Percentiles rank a stretch among this genome's conserved stretches.
Conservation (phyloP, 2,113 vertebrate genomes). For the Limnothrissa miodon region DNA sequence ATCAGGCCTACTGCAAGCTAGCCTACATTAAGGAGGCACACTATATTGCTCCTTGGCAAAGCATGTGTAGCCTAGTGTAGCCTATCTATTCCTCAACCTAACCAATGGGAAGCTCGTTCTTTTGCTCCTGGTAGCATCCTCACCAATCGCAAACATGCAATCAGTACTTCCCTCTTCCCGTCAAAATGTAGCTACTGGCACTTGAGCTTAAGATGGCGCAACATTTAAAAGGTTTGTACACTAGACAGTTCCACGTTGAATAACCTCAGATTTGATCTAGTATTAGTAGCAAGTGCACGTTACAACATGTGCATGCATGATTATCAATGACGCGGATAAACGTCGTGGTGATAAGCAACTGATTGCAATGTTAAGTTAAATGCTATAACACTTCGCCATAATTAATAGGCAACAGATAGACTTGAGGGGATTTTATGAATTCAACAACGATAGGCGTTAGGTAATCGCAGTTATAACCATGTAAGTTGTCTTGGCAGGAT, state of each 20-base stretch:
- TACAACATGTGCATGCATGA: background rate
- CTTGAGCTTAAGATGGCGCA: constrained; percentile 68
- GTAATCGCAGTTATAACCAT: background rate
- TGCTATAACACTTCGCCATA: background rate
- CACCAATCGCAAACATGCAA: constrained; percentile 53
- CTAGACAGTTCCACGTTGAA: background rate
- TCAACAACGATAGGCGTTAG: no score
- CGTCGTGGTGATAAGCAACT: background rate
- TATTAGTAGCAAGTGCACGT: background rate
- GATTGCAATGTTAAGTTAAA: background rate
- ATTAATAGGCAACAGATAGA: no score
- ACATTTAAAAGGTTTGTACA: constrained; percentile 67
- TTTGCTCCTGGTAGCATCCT: constrained; percentile 15
- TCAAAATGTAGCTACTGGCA: constrained; percentile 45
- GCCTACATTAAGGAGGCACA: background rate
- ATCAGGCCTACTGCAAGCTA: background rate
- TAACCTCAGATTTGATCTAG: background rate
- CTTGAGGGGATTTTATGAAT: no score
- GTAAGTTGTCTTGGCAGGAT: constrained; percentile 58
- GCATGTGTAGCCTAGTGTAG: background rate
- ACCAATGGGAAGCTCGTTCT: constrained; percentile 24
- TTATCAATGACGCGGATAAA: background rate
- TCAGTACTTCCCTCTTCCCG: background rate
- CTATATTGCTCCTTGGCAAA: background rate
- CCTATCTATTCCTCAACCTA: background rate